phyloP scores from a whole-genome alignment of 2,113 vertebrate genomes.

The Entomyzon cyanotis region DNA sequence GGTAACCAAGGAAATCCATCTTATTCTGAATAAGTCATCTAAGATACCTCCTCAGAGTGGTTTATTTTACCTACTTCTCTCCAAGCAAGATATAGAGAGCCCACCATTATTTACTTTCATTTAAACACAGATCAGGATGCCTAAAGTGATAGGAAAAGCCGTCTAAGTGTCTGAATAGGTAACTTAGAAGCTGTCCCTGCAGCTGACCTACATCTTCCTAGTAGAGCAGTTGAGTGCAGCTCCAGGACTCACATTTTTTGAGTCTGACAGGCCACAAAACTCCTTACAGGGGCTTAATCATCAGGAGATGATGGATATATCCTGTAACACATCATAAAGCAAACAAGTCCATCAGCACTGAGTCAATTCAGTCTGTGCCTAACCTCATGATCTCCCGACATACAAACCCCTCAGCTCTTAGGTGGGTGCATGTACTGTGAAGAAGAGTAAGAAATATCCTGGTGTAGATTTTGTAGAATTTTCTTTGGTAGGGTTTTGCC shows the following conservation, averaged over 20 bases:
- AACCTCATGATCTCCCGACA: not conserved
- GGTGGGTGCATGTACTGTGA: not conserved
- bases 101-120: not conserved
- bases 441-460: not conserved
- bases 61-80: not conserved
- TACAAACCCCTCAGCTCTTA: not conserved
- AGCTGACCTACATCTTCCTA: not conserved
- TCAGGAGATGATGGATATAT: not conserved
- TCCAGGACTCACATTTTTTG: not conserved
- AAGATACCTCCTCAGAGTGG: not conserved
- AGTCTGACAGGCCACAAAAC: not conserved
- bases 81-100: not conserved
- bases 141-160: not conserved
- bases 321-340: not conserved
- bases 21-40: not conserved
- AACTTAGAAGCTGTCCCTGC: not conserved
- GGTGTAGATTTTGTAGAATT: not conserved
- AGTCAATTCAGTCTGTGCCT: not conserved
- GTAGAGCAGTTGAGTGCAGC: not conserved
- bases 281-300: not conserved
- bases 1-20: not conserved
- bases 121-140: not conserved
- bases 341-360: not conserved
- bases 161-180: not conserved
- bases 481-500: not conserved